Percentiles rank a stretch among this genome's conserved stretches.
These are phyloP conservation scores for Apomyelois bistriatella DNA, from an alignment of 2,888 invertebrate genomes.

Conservation along the genomic window DNA sequence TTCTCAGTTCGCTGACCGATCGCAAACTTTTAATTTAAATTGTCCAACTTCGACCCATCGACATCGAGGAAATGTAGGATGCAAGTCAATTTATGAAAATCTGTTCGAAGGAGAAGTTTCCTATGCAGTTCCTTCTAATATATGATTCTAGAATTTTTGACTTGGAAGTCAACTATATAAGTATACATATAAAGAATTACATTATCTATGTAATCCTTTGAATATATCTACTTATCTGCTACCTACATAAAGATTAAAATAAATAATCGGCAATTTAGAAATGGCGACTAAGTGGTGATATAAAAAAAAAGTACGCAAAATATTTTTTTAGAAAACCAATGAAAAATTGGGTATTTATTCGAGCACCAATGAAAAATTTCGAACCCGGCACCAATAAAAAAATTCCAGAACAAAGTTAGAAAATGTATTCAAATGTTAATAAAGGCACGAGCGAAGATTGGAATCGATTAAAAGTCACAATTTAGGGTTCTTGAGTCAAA, in stretches of 20 bases:
- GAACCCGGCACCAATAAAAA: neutral
- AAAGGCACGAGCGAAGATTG: slow-evolving; percentile 16
- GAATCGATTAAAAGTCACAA: slow-evolving; percentile 9
- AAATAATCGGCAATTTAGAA: too few species aligned
- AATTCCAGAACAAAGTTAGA: neutral
- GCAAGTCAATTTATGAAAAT: slow-evolving; percentile 11
- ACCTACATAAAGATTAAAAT: too few species aligned
- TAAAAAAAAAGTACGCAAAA: too few species aligned
- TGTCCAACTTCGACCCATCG: slow-evolving; percentile 14
- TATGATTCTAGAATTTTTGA: neutral
- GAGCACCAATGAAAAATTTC: too few species aligned
- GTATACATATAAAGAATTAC: too few species aligned
- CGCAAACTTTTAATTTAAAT: slow-evolving; percentile 19
- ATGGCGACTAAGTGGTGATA: too few species aligned
- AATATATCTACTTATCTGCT: too few species aligned
- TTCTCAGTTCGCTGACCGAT: slow-evolving; percentile 18
- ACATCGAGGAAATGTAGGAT: slow-evolving; percentile 6
- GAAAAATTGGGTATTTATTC: too few species aligned
- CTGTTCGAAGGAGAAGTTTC: slow-evolving; percentile 4
- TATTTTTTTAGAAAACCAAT: too few species aligned
- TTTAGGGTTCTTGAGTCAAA: neutral
- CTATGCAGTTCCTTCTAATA: neutral
- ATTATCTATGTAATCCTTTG: too few species aligned
- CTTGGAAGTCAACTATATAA: too few species aligned
- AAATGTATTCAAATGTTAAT: neutral